Base-by-base conservation (phyloP, 2,888 invertebrate genomes). In the Capitulum mitella region DNA sequence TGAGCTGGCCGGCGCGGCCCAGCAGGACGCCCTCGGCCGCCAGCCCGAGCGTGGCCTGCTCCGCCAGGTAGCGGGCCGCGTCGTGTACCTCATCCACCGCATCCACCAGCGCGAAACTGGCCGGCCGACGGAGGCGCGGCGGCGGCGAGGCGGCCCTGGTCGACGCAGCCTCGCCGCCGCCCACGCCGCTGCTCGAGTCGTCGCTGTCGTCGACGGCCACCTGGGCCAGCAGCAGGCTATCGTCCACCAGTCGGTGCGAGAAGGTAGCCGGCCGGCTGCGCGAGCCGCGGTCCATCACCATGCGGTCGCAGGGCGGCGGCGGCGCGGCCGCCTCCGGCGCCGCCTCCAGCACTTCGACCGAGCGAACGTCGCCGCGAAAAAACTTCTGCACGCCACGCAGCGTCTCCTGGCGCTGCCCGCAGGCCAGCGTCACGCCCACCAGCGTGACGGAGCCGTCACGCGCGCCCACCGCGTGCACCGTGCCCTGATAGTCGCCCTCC, bases 381-480 rank as follows among this genome's bases (percentile, higher is more conserved):
- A 70, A 70, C 70, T 70, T 70, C 40, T 70, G 70, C 37, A 40
- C 29, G 40, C 70, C 70, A 10, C 40, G 70, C 26, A 70, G 29
- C 22, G 22, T 2, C 26, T 70, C 40, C 37, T 26, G 6, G 6
- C 26, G 70, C 6, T 22, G 26, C 40, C 40, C 70, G 26, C 40
- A 37, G 22, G 26, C 26, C 40, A 40, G 40, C 37, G 70, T 70
- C 40, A 70, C 70, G 70, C 26, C 70, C 10, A 14, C 12, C 37
- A 70, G 70, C 22, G 40, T 40, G 70, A 70, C 37, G 40, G 70
- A 37, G 26, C 37, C 37, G 70, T 70, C 70, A 26, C 40, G 70
- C 37, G 26, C 22, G 70, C 26, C 37, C 37, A 70, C 70, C 37
- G 70, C 37, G 37, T 40, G 70, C 70, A 70, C 70, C 22, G 70